Evolutionary conservation across 1,140 invertebrate species (phyloP).

Genomic region (Trichogramma pretiosum): DNA sequence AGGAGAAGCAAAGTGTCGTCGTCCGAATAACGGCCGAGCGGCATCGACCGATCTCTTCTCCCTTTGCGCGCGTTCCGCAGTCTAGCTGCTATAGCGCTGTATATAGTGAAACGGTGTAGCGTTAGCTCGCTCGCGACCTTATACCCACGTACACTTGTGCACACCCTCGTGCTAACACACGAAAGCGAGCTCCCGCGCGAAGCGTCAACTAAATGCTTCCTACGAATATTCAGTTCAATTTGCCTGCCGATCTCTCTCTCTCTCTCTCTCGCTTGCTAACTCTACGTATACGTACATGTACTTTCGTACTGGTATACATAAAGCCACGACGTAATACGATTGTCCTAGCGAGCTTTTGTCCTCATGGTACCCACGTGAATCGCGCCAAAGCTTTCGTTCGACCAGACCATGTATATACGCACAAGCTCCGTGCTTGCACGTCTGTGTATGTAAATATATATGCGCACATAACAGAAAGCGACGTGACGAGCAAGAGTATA

Average conservation of each 20-base stretch:
- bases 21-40: conserved; percentile 47
- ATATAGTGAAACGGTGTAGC: too few relatives aligned
- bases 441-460: neutral
- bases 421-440: too few relatives aligned
- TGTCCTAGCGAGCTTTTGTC: conserved; percentile 36
- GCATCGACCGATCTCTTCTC: conserved; percentile 46
- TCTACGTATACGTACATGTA: too few relatives aligned
- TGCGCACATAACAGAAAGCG: neutral
- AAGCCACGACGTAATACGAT: conserved; percentile 34
- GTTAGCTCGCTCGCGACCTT: too few relatives aligned
- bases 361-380: conserved; percentile 25
- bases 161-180: conserved; percentile 1
- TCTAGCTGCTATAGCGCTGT: too few relatives aligned
- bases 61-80: conserved; percentile 9
- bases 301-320: too few relatives aligned
- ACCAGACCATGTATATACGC: too few relatives aligned
- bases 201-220: conserved; percentile 46
- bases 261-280: conserved; percentile 21
- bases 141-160: too few relatives aligned
- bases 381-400: conserved; percentile 3
- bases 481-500: neutral
- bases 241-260: conserved; percentile 25
- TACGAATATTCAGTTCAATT: conserved; percentile 46
- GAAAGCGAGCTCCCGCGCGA: conserved; percentile 25
- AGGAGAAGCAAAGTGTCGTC: conserved; percentile 36